These are phyloP conservation scores for Subacronicta megacephala DNA, from an alignment of 2,888 invertebrate genomes.

Conservation along the genomic window DNA sequence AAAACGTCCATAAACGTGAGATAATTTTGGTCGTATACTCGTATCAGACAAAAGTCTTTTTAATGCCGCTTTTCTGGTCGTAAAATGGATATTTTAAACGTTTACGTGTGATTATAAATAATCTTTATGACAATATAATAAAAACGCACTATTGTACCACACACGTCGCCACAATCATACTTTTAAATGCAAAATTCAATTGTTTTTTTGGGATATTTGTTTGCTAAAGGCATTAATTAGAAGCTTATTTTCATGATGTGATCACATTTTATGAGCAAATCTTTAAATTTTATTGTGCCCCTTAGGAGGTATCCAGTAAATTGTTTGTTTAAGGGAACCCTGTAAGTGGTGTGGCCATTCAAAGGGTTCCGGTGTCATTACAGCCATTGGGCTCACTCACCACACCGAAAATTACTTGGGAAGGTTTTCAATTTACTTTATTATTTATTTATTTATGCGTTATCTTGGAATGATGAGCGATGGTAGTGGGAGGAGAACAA, in stretches of 20 bases:
- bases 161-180: slow-evolving; percentile 27
- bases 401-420: slow-evolving; percentile 73
- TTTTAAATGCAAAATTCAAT: slow-evolving; percentile 25
- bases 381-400: slow-evolving; percentile 70
- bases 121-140: slow-evolving; percentile 40
- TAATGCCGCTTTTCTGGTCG: slow-evolving; percentile 26
- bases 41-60: slow-evolving; percentile 20
- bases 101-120: slow-evolving; percentile 32
- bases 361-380: slow-evolving; percentile 86
- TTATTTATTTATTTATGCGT: slow-evolving; percentile 89
- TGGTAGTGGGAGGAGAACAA: slow-evolving; percentile 63
- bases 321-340: slow-evolving; percentile 68
- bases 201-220: slow-evolving; percentile 8
- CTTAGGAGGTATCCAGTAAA: slow-evolving; percentile 50
- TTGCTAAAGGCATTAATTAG: slow-evolving; percentile 31
- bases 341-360: slow-evolving; percentile 68
- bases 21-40: slow-evolving; percentile 5
- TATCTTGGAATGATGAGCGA: slow-evolving; percentile 82
- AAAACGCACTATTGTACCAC: slow-evolving; percentile 37
- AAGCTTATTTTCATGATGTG: slow-evolving; percentile 27
- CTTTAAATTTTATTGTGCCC: slow-evolving; percentile 52
- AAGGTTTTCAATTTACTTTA: slow-evolving; percentile 88
- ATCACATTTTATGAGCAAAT: slow-evolving; percentile 47
- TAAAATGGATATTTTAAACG: slow-evolving; percentile 33
- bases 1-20: slow-evolving; percentile 8